Base-by-base conservation (phyloP, 2,888 invertebrate species). In the Mythimna ferrago region DNA sequence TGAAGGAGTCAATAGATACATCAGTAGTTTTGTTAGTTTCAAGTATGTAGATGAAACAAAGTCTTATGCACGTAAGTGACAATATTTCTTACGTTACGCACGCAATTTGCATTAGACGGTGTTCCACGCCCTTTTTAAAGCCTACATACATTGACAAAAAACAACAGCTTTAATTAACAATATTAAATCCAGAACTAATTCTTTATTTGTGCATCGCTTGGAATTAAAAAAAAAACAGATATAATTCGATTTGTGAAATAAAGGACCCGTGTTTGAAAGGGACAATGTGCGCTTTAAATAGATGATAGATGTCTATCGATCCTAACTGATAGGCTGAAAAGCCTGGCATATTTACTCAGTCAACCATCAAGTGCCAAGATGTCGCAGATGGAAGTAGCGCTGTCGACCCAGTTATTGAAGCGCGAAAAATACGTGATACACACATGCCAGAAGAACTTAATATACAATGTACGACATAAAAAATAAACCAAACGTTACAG, bases 321-420 rank as follows among this genome's bases (percentile, higher is more conserved):
- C 54, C 38, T 68, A 44, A 56, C 21, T 53, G 44, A 35, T 62
- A 66, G 41, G 58, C 35, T 69, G 66, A 66, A 77, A 77, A 71
- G 66, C n/a, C n/a, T 66, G 48, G 54, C 32, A 71, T 65, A 68
- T 68, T 67, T 71, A 65, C 57, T 58, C 54, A 80, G 61, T 78
- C 67, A 68, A 82, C 61, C 79, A 71, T 58, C 61, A 66, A 58
- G 60, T 65, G 60, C 60, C 73, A 82, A 72, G 66, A 83, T 83
- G 80, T 80, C 80, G 69, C 75, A 63, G 58, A 70, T 67, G 57
- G 66, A 66, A 66, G 61, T 69, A 68, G 57, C 62, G 79, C n/a
- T 70, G 76, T 21, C 57, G 72, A 80, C 75, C 75, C 48, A 58
- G 66, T 83, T 83, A 75, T 69, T 72, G 71, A 61, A 80, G 83